Evolutionary conservation across 1,140 invertebrate species (phyloP), one percentile per base, ranked within the genome.

Genomic region (Camponotus floridanus): DNA sequence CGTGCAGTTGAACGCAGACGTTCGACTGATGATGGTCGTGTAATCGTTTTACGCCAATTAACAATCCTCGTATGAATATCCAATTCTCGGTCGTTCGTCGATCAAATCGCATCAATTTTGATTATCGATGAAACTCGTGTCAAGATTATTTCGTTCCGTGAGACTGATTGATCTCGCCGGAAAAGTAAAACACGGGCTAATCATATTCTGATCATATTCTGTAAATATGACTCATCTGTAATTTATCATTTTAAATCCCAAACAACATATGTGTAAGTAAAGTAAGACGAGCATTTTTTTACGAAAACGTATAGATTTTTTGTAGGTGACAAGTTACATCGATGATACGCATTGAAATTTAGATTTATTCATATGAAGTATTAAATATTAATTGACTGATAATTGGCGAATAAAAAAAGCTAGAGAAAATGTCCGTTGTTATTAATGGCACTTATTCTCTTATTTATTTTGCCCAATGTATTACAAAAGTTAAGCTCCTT

Each of bases 41-140:
- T 51, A 79, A 79, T 79, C n/a, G 62, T 33, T 67, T 80, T 39
- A 80, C 45, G 76, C 18, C 31, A 15, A 61, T 33, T 78, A 78
- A 65, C 42, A 33, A 48, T 78, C 18, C 61, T 64, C 59, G 18
- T 21, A 26, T 2, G 39, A 48, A 59, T 33, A 15, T n/a, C 39
- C 21, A 26, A 13, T 68, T 68, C 42, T 55, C 45, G 33, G 11
- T 13, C 61, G 18, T 7, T 48, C 15, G 76, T 62, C 71, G 36
- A 45, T 7, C 18, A 15, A 68, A 68, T 31, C 33, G 76, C 15
- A 31, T 67, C 11, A 55, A 39, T 68, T 79, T 4, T 36, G 62
- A 26, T 68, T 55, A 68, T 7, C 39, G 13, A n/a, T 42, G 45
- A 55, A 26, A 70, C n/a, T 9, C 33, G 2, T 33, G 33, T 26